Evolutionary conservation across 2,113 vertebrate genomes (phyloP).

Genomic region (Edolisoma coerulescens): DNA sequence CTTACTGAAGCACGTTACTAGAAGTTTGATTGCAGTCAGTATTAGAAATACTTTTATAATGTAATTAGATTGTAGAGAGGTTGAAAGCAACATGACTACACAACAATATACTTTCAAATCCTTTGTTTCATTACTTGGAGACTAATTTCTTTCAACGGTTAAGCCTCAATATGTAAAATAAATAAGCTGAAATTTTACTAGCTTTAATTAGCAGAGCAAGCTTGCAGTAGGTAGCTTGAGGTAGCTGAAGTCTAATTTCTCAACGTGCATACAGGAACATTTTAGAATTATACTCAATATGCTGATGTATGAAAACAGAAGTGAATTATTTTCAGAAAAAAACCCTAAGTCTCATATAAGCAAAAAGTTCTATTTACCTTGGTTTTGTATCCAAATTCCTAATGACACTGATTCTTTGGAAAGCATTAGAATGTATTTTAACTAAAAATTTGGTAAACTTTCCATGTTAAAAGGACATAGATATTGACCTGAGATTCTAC

Average conservation of each 20-base stretch:
- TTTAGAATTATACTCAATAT: neutral
- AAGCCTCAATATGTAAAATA: neutral
- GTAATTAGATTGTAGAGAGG: constrained; percentile 29
- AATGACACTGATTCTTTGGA: neutral
- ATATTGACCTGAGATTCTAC: neutral
- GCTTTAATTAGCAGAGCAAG: neutral
- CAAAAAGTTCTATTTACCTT: neutral
- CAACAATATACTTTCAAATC: neutral
- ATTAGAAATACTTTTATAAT: constrained; percentile 70
- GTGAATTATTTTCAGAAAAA: neutral
- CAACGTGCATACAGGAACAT: neutral
- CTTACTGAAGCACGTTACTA: constrained; percentile 60
- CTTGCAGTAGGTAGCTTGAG: neutral
- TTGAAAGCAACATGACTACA: neutral
- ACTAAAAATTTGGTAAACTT: neutral
- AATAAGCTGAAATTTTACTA: neutral
- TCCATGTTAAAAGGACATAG: neutral
- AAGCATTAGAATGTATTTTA: neutral
- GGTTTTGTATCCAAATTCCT: neutral
- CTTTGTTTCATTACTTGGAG: constrained; percentile 11
- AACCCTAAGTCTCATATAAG: neutral
- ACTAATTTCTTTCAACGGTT: neutral
- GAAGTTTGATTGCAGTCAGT: constrained; percentile 54
- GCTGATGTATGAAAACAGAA: neutral
- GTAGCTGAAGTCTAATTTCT: neutral